Conservation (phyloP, 2,113 vertebrate species). For the Protomyctophum bolini region DNA sequence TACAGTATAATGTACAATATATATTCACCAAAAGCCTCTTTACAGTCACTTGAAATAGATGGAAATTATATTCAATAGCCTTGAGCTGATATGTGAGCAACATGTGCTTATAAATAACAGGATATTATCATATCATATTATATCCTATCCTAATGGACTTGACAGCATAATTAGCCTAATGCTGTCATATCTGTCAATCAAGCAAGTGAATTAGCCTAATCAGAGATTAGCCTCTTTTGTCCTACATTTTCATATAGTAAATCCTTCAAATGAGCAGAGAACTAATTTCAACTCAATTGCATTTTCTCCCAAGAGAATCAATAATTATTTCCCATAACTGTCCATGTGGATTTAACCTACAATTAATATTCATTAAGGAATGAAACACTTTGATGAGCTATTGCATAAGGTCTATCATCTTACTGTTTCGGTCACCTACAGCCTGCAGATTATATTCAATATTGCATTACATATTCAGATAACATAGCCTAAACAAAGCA, state of each 20-base stretch:
- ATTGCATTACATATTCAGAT: too few relatives aligned
- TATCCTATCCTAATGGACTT: neutral
- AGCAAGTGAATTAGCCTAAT: constrained; percentile 18
- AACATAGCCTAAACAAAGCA: too few relatives aligned
- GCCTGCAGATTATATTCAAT: too few relatives aligned
- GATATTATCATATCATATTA: neutral
- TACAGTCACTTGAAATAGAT: too few relatives aligned
- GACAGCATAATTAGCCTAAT: neutral
- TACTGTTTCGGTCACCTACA: too few relatives aligned
- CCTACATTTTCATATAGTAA: constrained; percentile 27
- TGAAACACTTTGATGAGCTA: neutral
- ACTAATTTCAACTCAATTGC: constrained; percentile 28
- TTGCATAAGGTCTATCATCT: neutral
- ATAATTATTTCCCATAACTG: constrained; percentile 17
- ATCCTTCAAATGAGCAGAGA: constrained; percentile 2
- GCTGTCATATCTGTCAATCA: constrained; percentile 12
- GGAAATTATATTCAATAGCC: too few relatives aligned
- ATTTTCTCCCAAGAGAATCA: constrained; percentile 5
- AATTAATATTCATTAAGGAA: neutral
- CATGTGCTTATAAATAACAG: neutral
- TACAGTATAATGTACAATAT: too few relatives aligned
- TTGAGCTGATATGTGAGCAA: neutral
- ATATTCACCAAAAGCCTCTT: too few relatives aligned
- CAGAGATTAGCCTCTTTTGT: constrained; percentile 20
- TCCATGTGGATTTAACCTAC: neutral